Percentiles rank a stretch among this genome's conserved stretches.
Evolutionary conservation across 1,140 invertebrate species (phyloP).

Genomic region (Lordiphosa stackelbergi): DNA sequence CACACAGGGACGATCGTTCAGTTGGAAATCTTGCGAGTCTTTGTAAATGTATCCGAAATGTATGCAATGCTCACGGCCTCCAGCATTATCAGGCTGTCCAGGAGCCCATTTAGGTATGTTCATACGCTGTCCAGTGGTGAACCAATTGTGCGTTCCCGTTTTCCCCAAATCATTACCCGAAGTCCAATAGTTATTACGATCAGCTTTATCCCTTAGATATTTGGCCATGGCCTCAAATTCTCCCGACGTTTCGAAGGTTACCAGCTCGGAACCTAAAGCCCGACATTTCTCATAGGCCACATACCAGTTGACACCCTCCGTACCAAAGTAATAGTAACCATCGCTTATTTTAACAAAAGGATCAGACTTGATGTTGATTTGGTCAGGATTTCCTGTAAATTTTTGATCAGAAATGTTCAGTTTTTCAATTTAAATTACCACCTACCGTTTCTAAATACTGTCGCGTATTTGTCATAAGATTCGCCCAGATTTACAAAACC

Average conservation of each 20-base stretch:
- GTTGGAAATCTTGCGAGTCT: constrained; percentile 12
- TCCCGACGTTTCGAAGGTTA: constrained; percentile 27
- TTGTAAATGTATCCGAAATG: constrained; percentile 21
- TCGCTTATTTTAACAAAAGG: constrained; percentile 23
- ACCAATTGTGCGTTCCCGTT: constrained; percentile 33
- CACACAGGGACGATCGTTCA: constrained; percentile 29
- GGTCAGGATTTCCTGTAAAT: constrained; percentile 15
- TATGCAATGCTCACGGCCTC: constrained; percentile 32
- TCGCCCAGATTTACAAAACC: not conserved
- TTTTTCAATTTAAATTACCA: not conserved
- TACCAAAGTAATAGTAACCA: constrained; percentile 32
- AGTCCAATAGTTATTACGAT: constrained; percentile 22
- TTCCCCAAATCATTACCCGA: constrained; percentile 37
- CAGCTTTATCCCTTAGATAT: constrained; percentile 1
- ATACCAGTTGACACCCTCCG: constrained; percentile 28
- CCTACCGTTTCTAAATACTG: constrained; percentile 20
- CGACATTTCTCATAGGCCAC: constrained; percentile 34
- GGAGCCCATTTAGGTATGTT: constrained; percentile 26
- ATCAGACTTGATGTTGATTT: constrained; percentile 6
- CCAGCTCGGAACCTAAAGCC: constrained; percentile 18
- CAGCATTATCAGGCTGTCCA: constrained; percentile 35
- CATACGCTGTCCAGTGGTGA: constrained; percentile 24
- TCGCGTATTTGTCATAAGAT: constrained; percentile 17
- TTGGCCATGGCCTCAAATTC: constrained; percentile 21
- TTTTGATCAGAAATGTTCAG: not conserved